phyloP scores from a whole-genome alignment of 1,140 invertebrate species.

The Pseudomyrmex dendroicus region DNA sequence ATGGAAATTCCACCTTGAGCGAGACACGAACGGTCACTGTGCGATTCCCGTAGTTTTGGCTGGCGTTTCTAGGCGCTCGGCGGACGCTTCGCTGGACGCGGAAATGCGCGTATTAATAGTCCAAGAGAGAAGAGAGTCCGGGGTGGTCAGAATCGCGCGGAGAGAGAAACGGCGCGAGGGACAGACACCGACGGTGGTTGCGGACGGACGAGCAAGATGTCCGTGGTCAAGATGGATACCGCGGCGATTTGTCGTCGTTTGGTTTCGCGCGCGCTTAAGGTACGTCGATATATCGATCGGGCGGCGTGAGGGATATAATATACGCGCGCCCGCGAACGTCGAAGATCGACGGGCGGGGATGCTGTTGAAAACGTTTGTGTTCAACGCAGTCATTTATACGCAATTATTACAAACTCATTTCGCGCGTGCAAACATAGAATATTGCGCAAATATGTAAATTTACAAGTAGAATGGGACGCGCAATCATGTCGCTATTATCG shows the following conservation, averaged over 20 bases:
- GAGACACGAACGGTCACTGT: constrained; percentile 63
- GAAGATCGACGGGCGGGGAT: too few relatives aligned
- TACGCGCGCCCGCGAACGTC: too few relatives aligned
- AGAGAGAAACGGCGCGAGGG: constrained; percentile 24
- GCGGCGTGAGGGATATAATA: not conserved
- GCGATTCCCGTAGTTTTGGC: constrained; percentile 57
- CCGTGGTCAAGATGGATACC: constrained; percentile 31
- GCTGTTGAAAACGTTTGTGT: not conserved
- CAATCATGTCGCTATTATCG: constrained; percentile 9
- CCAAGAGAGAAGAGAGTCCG: constrained; percentile 67
- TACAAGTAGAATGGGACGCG: not conserved
- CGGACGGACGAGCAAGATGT: constrained; percentile 2
- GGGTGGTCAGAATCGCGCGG: constrained; percentile 54
- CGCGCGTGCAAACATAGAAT: not conserved
- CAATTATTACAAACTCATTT: not conserved
- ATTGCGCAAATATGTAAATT: constrained; percentile 3
- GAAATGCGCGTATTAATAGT: constrained; percentile 80
- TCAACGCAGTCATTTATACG: not conserved
- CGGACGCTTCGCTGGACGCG: constrained; percentile 72
- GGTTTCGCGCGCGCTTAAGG: not conserved
- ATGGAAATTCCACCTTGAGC: constrained; percentile 51
- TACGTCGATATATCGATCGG: constrained; percentile 10
- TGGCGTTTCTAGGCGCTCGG: constrained; percentile 52
- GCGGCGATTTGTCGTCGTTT: constrained; percentile 4
- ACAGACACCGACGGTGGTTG: constrained; percentile 33